These are phyloP conservation scores for Graptemys geographica DNA, from an alignment of 2,797 vertebrate genomes.

Conservation along the genomic window DNA sequence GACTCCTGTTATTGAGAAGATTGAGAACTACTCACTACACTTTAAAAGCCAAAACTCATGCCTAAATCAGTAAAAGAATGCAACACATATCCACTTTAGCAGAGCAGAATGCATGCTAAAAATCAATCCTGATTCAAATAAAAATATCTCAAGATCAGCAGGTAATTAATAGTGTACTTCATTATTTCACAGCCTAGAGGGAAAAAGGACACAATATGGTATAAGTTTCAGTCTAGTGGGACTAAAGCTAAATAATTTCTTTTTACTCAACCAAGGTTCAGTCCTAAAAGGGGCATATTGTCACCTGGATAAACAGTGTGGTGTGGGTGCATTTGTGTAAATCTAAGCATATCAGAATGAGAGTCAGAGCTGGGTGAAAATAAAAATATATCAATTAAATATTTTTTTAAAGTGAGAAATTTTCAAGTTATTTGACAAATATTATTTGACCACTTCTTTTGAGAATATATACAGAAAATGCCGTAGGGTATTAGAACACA, in stretches of 20 bases:
- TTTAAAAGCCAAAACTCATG: neutral
- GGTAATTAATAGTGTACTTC: neutral
- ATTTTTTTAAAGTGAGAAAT: neutral
- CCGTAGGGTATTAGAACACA: neutral
- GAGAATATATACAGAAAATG: neutral
- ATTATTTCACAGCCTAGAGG: neutral
- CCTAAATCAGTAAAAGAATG: neutral
- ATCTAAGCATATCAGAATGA: neutral
- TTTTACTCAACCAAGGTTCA: neutral
- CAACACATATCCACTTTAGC: neutral
- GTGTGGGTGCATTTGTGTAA: neutral
- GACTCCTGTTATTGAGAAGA: neutral
- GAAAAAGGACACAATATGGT: neutral
- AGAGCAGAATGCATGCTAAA: neutral
- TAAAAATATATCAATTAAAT: neutral
- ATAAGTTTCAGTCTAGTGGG: neutral
- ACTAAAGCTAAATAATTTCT: slow-evolving; percentile 6
- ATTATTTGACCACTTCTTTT: neutral
- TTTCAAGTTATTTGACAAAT: neutral
- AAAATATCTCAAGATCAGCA: neutral
- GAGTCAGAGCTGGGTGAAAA: neutral
- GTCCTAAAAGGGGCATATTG: neutral
- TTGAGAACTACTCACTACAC: neutral
- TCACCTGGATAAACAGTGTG: neutral
- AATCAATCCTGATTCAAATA: neutral